These are phyloP conservation scores for Chymomyza costata DNA, from an alignment of 1,140 invertebrate genomes.

Conservation along the genomic window DNA sequence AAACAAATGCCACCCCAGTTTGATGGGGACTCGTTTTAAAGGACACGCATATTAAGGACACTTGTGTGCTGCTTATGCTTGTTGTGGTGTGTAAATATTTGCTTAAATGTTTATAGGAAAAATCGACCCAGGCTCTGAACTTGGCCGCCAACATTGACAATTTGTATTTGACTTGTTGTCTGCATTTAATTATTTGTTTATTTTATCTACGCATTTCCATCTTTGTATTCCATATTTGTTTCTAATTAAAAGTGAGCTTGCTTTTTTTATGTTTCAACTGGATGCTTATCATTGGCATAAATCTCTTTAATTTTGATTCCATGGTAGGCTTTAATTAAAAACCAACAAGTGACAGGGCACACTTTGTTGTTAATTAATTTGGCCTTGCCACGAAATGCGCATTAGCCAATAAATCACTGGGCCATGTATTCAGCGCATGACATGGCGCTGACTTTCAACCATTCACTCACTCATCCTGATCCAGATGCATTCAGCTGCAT, in stretches of 20 bases:
- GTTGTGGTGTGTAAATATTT: slow-evolving; percentile 52
- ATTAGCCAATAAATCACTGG: slow-evolving; percentile 57
- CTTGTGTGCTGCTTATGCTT: slow-evolving; percentile 33
- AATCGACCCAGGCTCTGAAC: slow-evolving; percentile 44
- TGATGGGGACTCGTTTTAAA: slow-evolving; percentile 18
- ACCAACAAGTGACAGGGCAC: slow-evolving; percentile 41
- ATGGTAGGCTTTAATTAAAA: slow-evolving; percentile 65
- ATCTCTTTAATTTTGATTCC: slow-evolving; percentile 51
- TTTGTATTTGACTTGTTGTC: slow-evolving; percentile 41
- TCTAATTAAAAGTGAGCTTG: slow-evolving; percentile 57
- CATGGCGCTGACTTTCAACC: neutral
- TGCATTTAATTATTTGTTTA: slow-evolving; percentile 67
- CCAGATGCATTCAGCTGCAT: slow-evolving; percentile 6
- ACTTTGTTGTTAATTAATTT: slow-evolving; percentile 65
- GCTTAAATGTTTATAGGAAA: slow-evolving; percentile 49
- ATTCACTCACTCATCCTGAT: neutral
- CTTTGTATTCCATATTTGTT: slow-evolving; percentile 52
- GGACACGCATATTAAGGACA: slow-evolving; percentile 39
- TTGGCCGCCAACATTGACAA: slow-evolving; percentile 14
- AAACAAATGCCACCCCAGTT: slow-evolving; percentile 21
- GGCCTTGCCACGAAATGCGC: slow-evolving; percentile 39
- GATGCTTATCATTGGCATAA: slow-evolving; percentile 30
- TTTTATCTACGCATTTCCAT: slow-evolving; percentile 44
- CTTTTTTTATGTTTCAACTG: slow-evolving; percentile 10
- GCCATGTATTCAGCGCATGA: no score